Evolutionary conservation across 2,797 vertebrate species (phyloP), one percentile per base, ranked within the genome.

Genomic region (Mormyrops attenuatus): DNA sequence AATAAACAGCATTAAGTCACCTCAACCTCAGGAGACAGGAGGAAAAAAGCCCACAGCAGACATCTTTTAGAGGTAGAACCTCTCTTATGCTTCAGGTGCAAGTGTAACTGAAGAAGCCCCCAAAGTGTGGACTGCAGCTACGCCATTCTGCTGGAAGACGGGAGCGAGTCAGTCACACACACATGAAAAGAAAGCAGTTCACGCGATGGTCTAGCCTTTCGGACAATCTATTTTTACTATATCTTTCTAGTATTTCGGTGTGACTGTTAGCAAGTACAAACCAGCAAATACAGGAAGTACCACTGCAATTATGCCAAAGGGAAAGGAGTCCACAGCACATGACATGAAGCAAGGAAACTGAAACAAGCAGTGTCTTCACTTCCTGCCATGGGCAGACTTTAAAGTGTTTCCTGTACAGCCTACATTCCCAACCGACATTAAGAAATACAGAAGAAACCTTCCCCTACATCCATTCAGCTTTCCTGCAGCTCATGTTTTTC

Each of bases 21-120:
- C 85, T 20, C 30, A 87, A 73, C 26, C 22, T 26, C 26, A 30
- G 52, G 52, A 60, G 63, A 60, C 11, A 6, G 49, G 63, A 57
- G n/a, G 30, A 20, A 11, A 49, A 85, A 60, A 47, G 3, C n/a
- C 26, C 60, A 73, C 11, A 73, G 44, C 34, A 77, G 15, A 17
- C 86, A 91, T 92, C 90, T 69, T 34, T 91, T n/a, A 89, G 50
- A 69, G 44, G 26, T 1, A 13, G 57, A 90, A 47, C 90, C 41
- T 87, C 90, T 89, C 82, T 93, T 93, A 86, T 89, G 89, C 85
- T 41, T 22, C 53, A 90, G 89, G 88, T 92, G 95, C 94, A 96
- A 95, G 95, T 93, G 94, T 90, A 90, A 87, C 50, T 55, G 89
- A 85, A n/a, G 85, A 90, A 86, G 41, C 89, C 85, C 82, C 89